Conservation (phyloP, 1,140 invertebrate genomes). For the Gryllus bimaculatus region DNA sequence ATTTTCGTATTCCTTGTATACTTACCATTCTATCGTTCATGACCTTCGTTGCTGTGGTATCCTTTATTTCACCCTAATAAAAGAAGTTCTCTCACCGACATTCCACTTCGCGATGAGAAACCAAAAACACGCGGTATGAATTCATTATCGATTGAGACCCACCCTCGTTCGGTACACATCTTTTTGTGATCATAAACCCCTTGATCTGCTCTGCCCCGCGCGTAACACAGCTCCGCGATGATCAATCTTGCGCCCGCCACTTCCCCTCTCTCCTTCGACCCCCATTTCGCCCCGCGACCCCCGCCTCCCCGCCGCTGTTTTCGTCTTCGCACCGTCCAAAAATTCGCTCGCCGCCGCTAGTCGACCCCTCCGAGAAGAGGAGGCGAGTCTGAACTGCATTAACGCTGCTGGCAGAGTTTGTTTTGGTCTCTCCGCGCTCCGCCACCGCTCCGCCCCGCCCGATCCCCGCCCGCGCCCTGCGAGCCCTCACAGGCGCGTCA, state of each 20-base stretch:
- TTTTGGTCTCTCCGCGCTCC: not conserved
- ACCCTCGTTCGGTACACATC: not conserved
- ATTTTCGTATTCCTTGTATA: too few species aligned
- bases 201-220: not conserved
- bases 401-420: not conserved
- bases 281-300: not conserved
- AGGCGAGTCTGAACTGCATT: not conserved
- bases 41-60: too few species aligned
- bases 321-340: not conserved
- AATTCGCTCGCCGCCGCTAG: not conserved
- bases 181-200: slow-evolving; percentile 4
- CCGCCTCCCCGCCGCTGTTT: not conserved
- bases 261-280: not conserved
- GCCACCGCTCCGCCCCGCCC: too few species aligned
- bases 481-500: not conserved
- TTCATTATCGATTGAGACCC: not conserved
- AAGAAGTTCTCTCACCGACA: too few species aligned
- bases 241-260: not conserved
- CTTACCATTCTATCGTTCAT: too few species aligned
- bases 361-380: not conserved
- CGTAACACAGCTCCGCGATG: not conserved
- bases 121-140: not conserved
- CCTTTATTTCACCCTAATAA: too few species aligned
- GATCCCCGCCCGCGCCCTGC: too few species aligned
- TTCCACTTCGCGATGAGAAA: not conserved